A percentile compares a stretch with the other conserved stretches of the same genome.
phyloP scores from a whole-genome alignment of 2,113 vertebrate genomes.

The Heterotilapia buettikoferi region DNA sequence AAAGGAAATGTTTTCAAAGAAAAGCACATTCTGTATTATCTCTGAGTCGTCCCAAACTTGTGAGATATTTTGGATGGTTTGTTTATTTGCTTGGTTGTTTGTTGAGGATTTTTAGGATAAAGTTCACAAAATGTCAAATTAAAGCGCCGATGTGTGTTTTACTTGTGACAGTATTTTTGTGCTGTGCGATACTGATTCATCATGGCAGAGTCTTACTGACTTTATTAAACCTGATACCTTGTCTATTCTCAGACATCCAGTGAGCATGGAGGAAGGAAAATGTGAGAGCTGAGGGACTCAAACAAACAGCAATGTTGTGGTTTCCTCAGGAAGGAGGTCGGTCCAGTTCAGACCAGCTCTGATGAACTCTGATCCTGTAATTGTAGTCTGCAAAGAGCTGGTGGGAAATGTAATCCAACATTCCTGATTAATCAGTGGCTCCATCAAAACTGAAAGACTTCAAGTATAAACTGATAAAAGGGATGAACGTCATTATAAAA shows the following conservation, averaged over 20 bases:
- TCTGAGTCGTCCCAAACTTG: neutral
- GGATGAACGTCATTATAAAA: neutral
- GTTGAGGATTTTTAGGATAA: neutral
- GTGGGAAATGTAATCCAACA: neutral
- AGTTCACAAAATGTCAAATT: no score
- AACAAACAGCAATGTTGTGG: neutral
- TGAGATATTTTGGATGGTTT: neutral
- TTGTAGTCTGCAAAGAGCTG: neutral
- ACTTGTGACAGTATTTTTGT: neutral
- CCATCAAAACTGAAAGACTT: accelerated
- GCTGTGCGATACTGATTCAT: neutral
- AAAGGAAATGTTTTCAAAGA: no score
- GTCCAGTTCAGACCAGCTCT: neutral
- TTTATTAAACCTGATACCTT: neutral
- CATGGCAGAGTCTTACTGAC: neutral
- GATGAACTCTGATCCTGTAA: neutral
- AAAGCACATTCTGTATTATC: no score
- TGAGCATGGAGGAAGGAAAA: neutral
- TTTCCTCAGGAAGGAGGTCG: neutral
- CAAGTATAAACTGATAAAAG: neutral
- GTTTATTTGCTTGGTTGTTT: neutral
- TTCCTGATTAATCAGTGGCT: neutral
- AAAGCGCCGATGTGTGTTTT: no score
- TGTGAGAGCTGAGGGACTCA: neutral
- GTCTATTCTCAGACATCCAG: neutral